Evolutionary conservation across 1,140 invertebrate species (phyloP).

Genomic region (Pseudomyrmex pallidus): DNA sequence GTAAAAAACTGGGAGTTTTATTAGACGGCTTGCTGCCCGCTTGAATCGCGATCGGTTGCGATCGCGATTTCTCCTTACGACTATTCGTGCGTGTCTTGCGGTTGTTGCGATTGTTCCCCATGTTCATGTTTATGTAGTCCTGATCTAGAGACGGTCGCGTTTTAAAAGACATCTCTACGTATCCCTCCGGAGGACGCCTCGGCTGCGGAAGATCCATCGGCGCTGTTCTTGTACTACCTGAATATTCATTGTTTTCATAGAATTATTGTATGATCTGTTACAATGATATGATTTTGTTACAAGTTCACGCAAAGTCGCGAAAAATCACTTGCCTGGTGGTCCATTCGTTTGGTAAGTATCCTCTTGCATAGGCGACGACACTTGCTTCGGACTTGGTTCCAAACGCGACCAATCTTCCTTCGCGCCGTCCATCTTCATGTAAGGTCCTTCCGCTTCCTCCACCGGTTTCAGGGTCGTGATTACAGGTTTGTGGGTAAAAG

Average conservation of each 20-base stretch:
- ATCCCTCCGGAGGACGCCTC: slow-evolving; percentile 85
- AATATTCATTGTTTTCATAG: not conserved
- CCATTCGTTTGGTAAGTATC: slow-evolving; percentile 83
- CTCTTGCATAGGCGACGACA: slow-evolving; percentile 81
- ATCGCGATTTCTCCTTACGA: slow-evolving; percentile 84
- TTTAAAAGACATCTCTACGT: slow-evolving; percentile 88
- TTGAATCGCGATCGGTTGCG: slow-evolving; percentile 87
- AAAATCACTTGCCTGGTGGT: slow-evolving; percentile 78
- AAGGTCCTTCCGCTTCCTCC: slow-evolving; percentile 81
- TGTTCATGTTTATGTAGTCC: slow-evolving; percentile 84
- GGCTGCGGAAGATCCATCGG: slow-evolving; percentile 83
- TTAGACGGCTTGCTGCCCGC: slow-evolving; percentile 80
- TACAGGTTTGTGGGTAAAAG: slow-evolving; percentile 79
- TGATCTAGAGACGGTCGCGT: slow-evolving; percentile 79
- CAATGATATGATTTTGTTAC: not conserved
- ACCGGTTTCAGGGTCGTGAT: slow-evolving; percentile 83
- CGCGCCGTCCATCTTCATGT: slow-evolving; percentile 79
- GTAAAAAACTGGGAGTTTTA: slow-evolving; percentile 81
- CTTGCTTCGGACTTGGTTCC: slow-evolving; percentile 79
- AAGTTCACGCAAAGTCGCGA: not conserved
- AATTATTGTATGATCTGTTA: slow-evolving; percentile 17
- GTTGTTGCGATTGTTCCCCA: slow-evolving; percentile 74
- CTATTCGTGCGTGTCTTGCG: slow-evolving; percentile 72
- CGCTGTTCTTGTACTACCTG: slow-evolving; percentile 80
- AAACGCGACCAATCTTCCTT: slow-evolving; percentile 79